These are phyloP conservation scores for Falco rusticolus DNA, from an alignment of 2,797 vertebrate species.

Conservation along the genomic window DNA sequence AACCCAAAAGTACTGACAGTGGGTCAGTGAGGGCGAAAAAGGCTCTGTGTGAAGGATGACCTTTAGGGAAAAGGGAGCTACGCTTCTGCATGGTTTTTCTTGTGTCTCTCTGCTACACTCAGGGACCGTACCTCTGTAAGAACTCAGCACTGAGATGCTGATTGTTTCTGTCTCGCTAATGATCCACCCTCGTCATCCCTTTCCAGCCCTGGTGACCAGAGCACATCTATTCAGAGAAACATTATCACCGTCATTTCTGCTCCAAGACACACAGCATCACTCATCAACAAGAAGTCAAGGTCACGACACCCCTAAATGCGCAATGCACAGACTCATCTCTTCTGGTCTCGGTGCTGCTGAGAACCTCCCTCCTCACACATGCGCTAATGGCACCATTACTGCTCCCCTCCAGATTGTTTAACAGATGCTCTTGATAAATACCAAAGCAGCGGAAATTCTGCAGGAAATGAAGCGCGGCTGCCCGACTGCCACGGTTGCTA, in stretches of 20 bases:
- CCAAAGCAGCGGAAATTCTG: slow-evolving; percentile 35
- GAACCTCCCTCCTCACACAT: background rate
- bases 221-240: slow-evolving; percentile 30
- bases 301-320: background rate
- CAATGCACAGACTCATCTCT: background rate
- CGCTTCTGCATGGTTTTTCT: background rate
- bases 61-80: background rate
- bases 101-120: background rate
- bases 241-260: slow-evolving; percentile 7
- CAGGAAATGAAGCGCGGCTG: slow-evolving; percentile 59
- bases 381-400: slow-evolving; percentile 21
- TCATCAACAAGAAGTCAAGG: background rate
- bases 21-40: background rate
- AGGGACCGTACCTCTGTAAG: background rate
- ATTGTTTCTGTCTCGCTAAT: slow-evolving; percentile 26
- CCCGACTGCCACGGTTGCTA: background rate
- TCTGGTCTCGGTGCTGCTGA: background rate
- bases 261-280: background rate
- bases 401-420: slow-evolving; percentile 65
- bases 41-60: background rate
- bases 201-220: background rate
- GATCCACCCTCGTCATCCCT: background rate
- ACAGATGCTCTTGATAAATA: slow-evolving; percentile 69
- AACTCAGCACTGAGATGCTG: background rate
- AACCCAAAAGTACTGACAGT: background rate